Conservation (phyloP, 2,113 vertebrate genomes). For the Grallaria varia region DNA sequence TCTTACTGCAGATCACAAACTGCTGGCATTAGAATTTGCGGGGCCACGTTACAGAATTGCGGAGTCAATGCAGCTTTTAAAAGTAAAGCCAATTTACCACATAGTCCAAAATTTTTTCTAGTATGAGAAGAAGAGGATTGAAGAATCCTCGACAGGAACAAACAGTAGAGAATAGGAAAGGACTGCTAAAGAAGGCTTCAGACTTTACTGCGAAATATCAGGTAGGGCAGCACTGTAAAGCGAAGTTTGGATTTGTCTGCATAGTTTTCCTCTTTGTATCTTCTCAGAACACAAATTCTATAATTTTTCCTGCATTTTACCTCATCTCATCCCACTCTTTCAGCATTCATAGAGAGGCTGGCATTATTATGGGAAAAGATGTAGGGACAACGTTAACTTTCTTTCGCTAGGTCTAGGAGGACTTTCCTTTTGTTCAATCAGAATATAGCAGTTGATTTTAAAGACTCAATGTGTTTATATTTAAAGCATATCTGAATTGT, state of each 20-base stretch:
- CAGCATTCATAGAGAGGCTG: neutral
- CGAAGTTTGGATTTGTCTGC: neutral
- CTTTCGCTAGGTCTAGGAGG: neutral
- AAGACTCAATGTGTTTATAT: neutral
- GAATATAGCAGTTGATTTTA: neutral
- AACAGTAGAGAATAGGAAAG: neutral
- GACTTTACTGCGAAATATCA: neutral
- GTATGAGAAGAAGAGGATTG: neutral
- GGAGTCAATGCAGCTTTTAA: neutral
- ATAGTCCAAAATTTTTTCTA: neutral
- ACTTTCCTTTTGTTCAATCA: neutral
- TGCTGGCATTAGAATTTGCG: neutral
- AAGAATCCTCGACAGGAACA: neutral
- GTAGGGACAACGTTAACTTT: neutral
- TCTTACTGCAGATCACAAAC: neutral
- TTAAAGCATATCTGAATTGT: neutral
- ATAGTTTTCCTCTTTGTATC: neutral
- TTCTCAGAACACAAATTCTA: neutral
- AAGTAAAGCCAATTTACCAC: neutral
- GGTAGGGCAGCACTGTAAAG: neutral
- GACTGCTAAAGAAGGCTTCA: neutral
- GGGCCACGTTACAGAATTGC: neutral
- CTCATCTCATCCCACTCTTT: neutral
- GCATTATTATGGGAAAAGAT: neutral
- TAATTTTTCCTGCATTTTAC: neutral